Evolutionary conservation across 2,797 vertebrate genomes (phyloP), one percentile per base, ranked within the genome.

Genomic region (Lophotriccus pileatus): DNA sequence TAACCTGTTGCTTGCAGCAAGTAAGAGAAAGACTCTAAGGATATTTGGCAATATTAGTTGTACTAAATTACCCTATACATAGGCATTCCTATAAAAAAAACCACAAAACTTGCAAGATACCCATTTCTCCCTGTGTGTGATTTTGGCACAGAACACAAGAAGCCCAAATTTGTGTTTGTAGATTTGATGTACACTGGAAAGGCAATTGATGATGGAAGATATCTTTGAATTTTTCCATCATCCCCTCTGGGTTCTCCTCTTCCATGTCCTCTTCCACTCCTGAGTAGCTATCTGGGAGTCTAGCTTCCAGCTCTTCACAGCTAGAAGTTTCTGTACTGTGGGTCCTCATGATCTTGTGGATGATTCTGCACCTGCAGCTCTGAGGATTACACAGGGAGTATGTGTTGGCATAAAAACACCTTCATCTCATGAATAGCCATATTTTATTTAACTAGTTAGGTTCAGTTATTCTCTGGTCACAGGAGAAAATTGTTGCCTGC

Each of bases 151-250:
- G 53, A 77, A 28, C 19, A 25, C 21, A 79, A 47, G 47, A 39
- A 50, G n/a, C 28, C 72, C 49, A 37, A 37, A 44, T 58, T 7
- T 49, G 4, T 68, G 23, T 62, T 66, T 41, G 13, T 63, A 62
- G 66, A 37, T 14, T 21, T 84, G n/a, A 46, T 0, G 0, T 68
- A 25, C 2, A 3, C 30, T 56, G n/a, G 34, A 36, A 20, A 67
- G 20, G 20, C 41, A 60, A 7, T 5, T 39, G 43, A 21, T 74
- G 30, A 60, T 52, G 6, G 16, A 84, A n/a, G 18, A 64, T 7
- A 43, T 56, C 10, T 73, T 63, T 55, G 23, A 9, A 52, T 74
- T 85, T 78, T 75, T 77, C 62, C 15, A 60, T 0, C 20, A 30
- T 76, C 52, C 37, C 74, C 70, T 82, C 16, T 27, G n/a, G 16